Percentiles rank a stretch among this genome's conserved stretches.
Evolutionary conservation across 2,797 vertebrate genomes (phyloP).

Genomic region (Enteromius unitaeniatus): DNA sequence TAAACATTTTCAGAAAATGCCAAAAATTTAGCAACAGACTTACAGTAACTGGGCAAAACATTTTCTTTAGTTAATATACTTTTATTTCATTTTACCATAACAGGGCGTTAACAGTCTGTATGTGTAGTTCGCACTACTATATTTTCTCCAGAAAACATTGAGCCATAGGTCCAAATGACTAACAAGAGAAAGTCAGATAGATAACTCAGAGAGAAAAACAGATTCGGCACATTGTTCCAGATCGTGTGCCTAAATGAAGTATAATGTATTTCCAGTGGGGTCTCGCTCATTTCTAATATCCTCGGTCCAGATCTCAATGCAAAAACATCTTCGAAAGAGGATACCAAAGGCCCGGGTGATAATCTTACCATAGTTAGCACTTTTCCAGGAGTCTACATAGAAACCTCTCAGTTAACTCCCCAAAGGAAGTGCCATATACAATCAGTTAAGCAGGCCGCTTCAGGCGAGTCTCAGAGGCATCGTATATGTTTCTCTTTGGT

Average conservation of each 20-base stretch:
- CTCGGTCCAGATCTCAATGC: slow-evolving; percentile 2
- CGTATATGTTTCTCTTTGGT: slow-evolving; percentile 75
- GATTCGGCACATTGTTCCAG: not conserved
- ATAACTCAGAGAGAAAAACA: not conserved
- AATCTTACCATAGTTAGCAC: slow-evolving; percentile 51
- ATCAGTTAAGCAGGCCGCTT: slow-evolving; percentile 67
- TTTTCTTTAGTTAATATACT: not conserved
- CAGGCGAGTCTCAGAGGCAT: slow-evolving; percentile 70
- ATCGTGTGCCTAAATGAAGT: not conserved
- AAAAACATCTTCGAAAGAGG: slow-evolving; percentile 17
- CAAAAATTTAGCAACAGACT: not conserved
- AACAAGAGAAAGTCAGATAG: not conserved
- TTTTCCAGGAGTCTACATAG: slow-evolving; percentile 54
- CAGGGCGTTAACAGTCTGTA: not conserved
- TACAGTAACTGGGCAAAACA: not conserved
- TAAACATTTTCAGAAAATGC: not conserved
- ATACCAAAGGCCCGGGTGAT: slow-evolving; percentile 22
- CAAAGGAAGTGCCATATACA: slow-evolving; percentile 68
- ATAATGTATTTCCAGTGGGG: not conserved
- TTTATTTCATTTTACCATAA: not conserved
- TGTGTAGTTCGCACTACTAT: not conserved
- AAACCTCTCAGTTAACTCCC: slow-evolving; percentile 63
- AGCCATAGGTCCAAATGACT: not conserved
- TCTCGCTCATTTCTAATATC: not conserved
- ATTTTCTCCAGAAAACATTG: not conserved